Percentiles rank a stretch among this genome's conserved stretches.
Conservation (phyloP, 2,113 vertebrate genomes). For the Python bivittatus region DNA sequence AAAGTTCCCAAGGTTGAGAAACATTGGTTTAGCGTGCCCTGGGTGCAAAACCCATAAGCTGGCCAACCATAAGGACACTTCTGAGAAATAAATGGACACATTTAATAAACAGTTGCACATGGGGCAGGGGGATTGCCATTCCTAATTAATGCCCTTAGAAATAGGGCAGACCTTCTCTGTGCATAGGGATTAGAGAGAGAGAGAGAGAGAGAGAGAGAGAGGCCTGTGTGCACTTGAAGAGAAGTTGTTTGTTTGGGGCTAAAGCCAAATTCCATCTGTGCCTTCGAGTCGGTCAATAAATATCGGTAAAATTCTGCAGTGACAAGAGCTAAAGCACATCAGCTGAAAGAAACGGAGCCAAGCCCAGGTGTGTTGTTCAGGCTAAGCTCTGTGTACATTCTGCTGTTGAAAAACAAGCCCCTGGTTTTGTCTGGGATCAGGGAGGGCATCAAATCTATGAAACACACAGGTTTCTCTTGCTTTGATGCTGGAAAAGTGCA, state of each 20-base stretch:
- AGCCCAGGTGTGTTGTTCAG: background rate
- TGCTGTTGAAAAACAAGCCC: background rate
- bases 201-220: rapidly evolving
- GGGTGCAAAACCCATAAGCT: background rate
- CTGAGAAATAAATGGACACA: background rate
- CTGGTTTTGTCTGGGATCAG: background rate
- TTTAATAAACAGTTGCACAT: background rate
- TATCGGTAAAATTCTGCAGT: background rate
- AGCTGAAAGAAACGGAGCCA: background rate
- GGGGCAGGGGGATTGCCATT: background rate
- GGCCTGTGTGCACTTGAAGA: background rate
- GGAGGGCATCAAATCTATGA: background rate
- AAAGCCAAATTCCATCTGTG: background rate
- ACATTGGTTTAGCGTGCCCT: background rate
- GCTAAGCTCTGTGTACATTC: background rate
- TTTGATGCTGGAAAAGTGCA: background rate
- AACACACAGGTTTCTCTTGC: background rate
- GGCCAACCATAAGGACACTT: background rate
- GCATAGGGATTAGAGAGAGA: background rate
- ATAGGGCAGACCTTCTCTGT: background rate
- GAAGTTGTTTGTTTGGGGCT: background rate
- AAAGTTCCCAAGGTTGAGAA: too few relatives aligned
- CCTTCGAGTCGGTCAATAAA: conserved; percentile 4
- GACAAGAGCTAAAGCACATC: background rate
- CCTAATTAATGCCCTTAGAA: background rate